Base-by-base conservation (phyloP, 2,888 invertebrate species). In the Limenitis camilla region DNA sequence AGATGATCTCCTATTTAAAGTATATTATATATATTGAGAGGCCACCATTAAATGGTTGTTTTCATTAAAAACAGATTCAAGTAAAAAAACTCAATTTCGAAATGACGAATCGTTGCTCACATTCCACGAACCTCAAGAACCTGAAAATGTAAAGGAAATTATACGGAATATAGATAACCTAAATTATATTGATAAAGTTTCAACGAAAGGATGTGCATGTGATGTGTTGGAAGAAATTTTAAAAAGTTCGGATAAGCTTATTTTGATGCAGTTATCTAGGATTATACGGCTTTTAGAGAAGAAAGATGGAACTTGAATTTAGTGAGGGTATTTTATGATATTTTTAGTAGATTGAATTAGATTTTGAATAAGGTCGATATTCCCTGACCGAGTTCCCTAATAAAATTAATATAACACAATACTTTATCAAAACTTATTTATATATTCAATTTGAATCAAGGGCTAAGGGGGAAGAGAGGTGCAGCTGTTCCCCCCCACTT, bases 261-360 rank as follows among this genome's bases (percentile, higher is more conserved):
- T 84, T 53, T 53, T 81, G 55, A 54, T 63, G n/a, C 74, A 79
- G 49, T 54, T 85, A 1, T 64, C 76, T 0, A 81, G 64, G 63
- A 83, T 85, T 8, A 63, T 83, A 27, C 69, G 65, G 9, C 67
- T 84, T 48, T 56, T 85, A 62, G 81, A 83, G 58, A 69, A 64
- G 53, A 77, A 60, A 52, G 66, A 72, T 40, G 70, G 66, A 39
- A 72, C 71, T 54, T 82, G 69, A 81, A 45, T 9, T 5, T 28
- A 35, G 29, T 58, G 7, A 27, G 27, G 7, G 30, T 11, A 27
- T 39, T 51, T 51, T 11, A 35, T 32, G 30, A 31, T 31, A 29
- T 29, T 8, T 27, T 27, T 7, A 11, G 10, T 5, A 11, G 5
- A 27, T 39, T 19, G 1, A 19, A 19, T 2, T 19, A 19, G 19